Conservation (phyloP, 2,113 vertebrate genomes). For the Heterocephalus glaber region DNA sequence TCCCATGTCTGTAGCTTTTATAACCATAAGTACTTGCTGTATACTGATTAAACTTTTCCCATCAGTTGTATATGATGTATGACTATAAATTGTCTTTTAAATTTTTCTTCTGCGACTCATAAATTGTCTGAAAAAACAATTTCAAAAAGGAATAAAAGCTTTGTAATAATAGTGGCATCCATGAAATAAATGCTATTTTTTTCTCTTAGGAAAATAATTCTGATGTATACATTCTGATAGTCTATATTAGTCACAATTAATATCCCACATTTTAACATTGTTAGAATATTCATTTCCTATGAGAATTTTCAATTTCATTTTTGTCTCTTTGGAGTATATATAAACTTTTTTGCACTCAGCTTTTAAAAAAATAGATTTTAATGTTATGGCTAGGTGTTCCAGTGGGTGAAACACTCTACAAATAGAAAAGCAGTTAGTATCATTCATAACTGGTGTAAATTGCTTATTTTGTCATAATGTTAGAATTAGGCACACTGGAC, state of each 20-base stretch:
- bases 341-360: neutral
- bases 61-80: conserved; percentile 55
- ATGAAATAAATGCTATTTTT: conserved; percentile 20
- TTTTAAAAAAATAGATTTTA: neutral
- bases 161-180: conserved; percentile 12
- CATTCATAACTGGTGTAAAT: neutral
- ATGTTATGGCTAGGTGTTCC: neutral
- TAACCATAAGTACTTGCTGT: conserved; percentile 55
- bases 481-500: neutral
- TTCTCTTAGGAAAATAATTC: conserved; percentile 4
- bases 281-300: conserved; percentile 18
- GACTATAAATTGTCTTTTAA: conserved; percentile 64
- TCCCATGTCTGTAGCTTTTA: conserved; percentile 64
- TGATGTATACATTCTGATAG: neutral
- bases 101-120: conserved; percentile 64
- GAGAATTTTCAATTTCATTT: conserved; percentile 18
- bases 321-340: neutral
- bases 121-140: conserved; percentile 47
- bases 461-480: neutral
- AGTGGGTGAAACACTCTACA: conserved; percentile 7
- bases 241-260: neutral
- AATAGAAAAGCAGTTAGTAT: neutral
- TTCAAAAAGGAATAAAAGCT: conserved; percentile 39
- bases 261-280: neutral
- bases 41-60: conserved; percentile 59